Evolutionary conservation across 2,888 invertebrate genomes (phyloP).

Genomic region (Drosophila eohydei): DNA sequence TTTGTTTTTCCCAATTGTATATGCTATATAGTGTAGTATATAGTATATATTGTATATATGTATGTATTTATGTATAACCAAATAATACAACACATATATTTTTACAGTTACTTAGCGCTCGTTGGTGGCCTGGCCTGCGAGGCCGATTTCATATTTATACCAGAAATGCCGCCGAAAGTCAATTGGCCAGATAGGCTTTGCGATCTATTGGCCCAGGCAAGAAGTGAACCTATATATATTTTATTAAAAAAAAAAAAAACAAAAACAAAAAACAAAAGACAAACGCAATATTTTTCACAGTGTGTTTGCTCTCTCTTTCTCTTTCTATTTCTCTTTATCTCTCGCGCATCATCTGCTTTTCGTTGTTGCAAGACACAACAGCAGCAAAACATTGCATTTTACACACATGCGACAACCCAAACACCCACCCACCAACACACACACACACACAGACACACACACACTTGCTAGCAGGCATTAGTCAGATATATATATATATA

Average conservation of each 20-base stretch:
- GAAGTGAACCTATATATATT: conserved; percentile 55
- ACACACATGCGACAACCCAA: not conserved
- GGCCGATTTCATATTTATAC: conserved; percentile 95
- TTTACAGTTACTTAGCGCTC: conserved; percentile 92
- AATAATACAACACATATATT: conserved; percentile 55
- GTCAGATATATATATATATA: conserved; percentile 9
- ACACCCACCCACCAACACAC: not conserved
- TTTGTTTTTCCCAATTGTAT: conserved; percentile 10
- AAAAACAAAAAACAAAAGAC: not conserved
- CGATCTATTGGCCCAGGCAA: conserved; percentile 90
- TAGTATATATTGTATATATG: conserved; percentile 1
- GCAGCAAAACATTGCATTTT: conserved; percentile 12
- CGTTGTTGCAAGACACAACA: conserved; percentile 21
- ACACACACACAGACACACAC: conserved; percentile 8
- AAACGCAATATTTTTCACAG: conserved; percentile 21
- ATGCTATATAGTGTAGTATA: not conserved
- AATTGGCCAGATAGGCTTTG: conserved; percentile 92
- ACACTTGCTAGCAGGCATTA: conserved; percentile 18
- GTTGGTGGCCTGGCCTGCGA: conserved; percentile 93
- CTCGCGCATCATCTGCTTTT: conserved; percentile 25
- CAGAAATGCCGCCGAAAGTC: conserved; percentile 92
- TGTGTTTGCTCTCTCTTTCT: conserved; percentile 10
- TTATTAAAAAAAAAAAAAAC: not conserved
- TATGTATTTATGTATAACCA: conserved; percentile 34
- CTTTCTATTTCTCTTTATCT: not conserved